Percentiles rank a stretch among this genome's conserved stretches.
Evolutionary conservation across 2,888 invertebrate genomes (phyloP).

Genomic region (Campopleginae sp.): DNA sequence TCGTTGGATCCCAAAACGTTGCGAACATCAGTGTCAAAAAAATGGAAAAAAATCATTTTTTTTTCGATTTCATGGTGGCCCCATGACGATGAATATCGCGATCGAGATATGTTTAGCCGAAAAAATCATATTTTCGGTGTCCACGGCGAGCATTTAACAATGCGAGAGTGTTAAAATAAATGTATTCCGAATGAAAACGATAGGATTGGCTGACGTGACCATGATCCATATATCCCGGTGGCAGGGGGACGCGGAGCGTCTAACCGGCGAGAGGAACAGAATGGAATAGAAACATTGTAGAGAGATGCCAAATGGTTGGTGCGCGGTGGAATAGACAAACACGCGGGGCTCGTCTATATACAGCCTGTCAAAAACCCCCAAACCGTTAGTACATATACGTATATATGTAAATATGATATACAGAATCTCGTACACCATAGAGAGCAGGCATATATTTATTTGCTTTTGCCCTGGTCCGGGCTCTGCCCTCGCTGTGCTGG

Average conservation of each 20-base stretch:
- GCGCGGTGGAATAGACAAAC: conserved; percentile 23
- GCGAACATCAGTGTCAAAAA: too few species aligned
- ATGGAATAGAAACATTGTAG: conserved; percentile 12
- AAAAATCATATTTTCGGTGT: not conserved
- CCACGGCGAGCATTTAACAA: not conserved
- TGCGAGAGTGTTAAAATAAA: not conserved
- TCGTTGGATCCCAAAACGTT: too few species aligned
- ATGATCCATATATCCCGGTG: not conserved
- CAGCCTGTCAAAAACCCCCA: not conserved
- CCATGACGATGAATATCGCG: too few species aligned
- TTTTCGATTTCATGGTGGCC: too few species aligned
- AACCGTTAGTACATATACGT: not conserved
- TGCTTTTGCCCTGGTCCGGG: not conserved
- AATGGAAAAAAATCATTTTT: too few species aligned
- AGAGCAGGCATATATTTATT: not conserved
- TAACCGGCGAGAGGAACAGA: not conserved
- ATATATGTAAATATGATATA: not conserved
- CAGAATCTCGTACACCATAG: not conserved
- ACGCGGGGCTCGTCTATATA: not conserved
- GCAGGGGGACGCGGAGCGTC: too few species aligned
- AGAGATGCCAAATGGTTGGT: conserved; percentile 47
- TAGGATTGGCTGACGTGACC: not conserved
- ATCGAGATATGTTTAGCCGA: too few species aligned
- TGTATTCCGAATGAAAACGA: not conserved
- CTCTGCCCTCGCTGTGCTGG: too few species aligned